phyloP scores from a whole-genome alignment of 2,888 invertebrate species.

The Papilio demoleus region DNA sequence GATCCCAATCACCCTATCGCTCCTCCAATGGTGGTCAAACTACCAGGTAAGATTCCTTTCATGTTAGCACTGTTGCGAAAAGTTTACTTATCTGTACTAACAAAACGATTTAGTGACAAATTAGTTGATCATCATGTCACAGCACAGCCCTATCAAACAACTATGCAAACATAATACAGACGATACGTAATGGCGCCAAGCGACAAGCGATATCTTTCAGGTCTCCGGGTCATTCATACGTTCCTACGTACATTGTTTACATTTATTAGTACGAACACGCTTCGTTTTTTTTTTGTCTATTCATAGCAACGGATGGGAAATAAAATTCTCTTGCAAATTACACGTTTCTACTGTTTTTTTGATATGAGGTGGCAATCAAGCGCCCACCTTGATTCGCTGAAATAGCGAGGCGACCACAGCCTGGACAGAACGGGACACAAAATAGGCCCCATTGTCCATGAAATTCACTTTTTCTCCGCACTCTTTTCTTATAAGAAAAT shows the following conservation, averaged over 20 bases:
- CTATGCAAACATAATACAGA: conserved; percentile 29
- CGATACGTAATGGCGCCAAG: conserved; percentile 46
- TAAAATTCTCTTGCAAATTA: no score
- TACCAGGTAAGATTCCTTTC: conserved; percentile 71
- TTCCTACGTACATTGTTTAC: conserved; percentile 45
- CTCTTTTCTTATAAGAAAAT: no score
- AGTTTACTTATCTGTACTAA: not conserved
- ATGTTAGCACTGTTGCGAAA: not conserved
- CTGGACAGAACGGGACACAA: no score
- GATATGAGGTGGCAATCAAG: no score
- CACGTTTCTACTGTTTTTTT: no score
- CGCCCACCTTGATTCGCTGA: no score
- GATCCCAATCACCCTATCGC: conserved; percentile 77
- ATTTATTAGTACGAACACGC: conserved; percentile 9
- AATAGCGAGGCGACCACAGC: no score
- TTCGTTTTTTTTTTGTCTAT: conserved; percentile 43
- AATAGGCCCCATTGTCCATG: no score
- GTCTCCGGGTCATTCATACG: conserved; percentile 48
- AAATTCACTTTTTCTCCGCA: no score
- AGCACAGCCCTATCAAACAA: conserved; percentile 23
- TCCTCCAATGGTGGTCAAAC: conserved; percentile 83
- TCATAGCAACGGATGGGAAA: not conserved
- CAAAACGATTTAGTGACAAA: conserved; percentile 9
- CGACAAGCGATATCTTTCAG: conserved; percentile 47
- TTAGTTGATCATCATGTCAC: conserved; percentile 7